Conservation (phyloP, 2,888 invertebrate species). For the Archaeoteleia sp. region DNA sequence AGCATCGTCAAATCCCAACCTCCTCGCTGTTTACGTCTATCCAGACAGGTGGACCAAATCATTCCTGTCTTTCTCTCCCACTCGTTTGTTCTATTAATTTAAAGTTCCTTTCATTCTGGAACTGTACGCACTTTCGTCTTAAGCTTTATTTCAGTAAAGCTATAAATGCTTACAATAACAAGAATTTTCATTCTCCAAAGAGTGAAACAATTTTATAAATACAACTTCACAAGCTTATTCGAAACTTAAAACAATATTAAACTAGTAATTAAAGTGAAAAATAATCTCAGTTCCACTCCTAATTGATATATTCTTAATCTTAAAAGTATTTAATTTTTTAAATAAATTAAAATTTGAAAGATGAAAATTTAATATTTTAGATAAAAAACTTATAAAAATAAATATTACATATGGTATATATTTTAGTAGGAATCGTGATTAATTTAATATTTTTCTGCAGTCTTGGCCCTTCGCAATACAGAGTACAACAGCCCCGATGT, state of each 20-base stretch:
- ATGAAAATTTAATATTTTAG: background rate
- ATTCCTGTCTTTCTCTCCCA: slow-evolving; percentile 12
- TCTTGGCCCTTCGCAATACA: slow-evolving; percentile 45
- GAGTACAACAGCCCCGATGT: slow-evolving; percentile 20
- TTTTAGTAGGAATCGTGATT: background rate
- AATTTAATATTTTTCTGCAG: slow-evolving; percentile 18
- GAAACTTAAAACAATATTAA: no score
- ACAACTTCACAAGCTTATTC: background rate
- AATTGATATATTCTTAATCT: background rate
- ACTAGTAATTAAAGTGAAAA: no score
- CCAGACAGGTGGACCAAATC: slow-evolving; percentile 39
- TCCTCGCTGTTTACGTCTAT: slow-evolving; percentile 29
- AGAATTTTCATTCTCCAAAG: background rate
- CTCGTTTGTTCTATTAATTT: slow-evolving; percentile 8
- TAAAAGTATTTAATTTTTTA: background rate
- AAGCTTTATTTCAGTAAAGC: background rate
- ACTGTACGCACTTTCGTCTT: background rate
- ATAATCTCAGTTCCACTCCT: no score
- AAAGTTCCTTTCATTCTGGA: background rate
- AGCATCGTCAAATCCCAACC: no score
- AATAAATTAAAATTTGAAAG: background rate
- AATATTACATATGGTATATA: background rate
- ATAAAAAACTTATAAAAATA: background rate
- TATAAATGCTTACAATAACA: background rate
- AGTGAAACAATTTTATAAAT: no score